phyloP scores from a whole-genome alignment of 2,888 invertebrate species.

The Gymnoscelis rufifasciata region DNA sequence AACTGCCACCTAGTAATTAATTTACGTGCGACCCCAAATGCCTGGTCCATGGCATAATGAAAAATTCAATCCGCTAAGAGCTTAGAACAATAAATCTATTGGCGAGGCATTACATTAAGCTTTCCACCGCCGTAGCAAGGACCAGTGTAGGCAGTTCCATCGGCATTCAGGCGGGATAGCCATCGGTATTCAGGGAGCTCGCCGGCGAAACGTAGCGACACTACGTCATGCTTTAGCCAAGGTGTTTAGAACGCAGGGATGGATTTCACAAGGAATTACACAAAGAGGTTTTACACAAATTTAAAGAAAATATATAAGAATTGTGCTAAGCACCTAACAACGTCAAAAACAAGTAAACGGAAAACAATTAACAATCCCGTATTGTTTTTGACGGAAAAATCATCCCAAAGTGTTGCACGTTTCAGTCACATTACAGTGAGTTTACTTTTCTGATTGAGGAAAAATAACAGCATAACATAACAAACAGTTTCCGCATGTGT shows the following conservation, averaged over 20 bases:
- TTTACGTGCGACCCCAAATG: neutral
- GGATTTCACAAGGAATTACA: slow-evolving; percentile 32
- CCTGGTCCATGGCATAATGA: neutral
- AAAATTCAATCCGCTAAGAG: slow-evolving; percentile 33
- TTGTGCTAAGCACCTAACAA: too few relatives aligned
- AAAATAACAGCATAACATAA: slow-evolving; percentile 9
- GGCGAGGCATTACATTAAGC: slow-evolving; percentile 34
- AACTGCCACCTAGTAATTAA: too few relatives aligned
- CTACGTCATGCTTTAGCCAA: slow-evolving; percentile 70
- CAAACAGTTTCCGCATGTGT: slow-evolving; percentile 15
- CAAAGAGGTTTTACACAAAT: too few relatives aligned
- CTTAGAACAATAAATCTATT: slow-evolving; percentile 47
- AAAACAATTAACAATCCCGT: too few relatives aligned
- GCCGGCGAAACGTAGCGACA: slow-evolving; percentile 57
- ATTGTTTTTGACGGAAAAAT: too few relatives aligned
- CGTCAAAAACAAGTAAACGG: too few relatives aligned
- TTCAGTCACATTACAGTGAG: neutral
- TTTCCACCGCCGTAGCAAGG: slow-evolving; percentile 34
- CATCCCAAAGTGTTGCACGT: too few relatives aligned
- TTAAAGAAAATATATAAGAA: too few relatives aligned
- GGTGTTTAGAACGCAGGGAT: slow-evolving; percentile 52
- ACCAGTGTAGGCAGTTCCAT: slow-evolving; percentile 46
- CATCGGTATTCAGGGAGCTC: slow-evolving; percentile 52
- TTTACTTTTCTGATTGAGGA: slow-evolving; percentile 7
- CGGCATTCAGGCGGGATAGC: slow-evolving; percentile 41